These are phyloP conservation scores for Anguilla pacifica DNA, from an alignment of 2,797 vertebrate genomes.

Conservation along the genomic window DNA sequence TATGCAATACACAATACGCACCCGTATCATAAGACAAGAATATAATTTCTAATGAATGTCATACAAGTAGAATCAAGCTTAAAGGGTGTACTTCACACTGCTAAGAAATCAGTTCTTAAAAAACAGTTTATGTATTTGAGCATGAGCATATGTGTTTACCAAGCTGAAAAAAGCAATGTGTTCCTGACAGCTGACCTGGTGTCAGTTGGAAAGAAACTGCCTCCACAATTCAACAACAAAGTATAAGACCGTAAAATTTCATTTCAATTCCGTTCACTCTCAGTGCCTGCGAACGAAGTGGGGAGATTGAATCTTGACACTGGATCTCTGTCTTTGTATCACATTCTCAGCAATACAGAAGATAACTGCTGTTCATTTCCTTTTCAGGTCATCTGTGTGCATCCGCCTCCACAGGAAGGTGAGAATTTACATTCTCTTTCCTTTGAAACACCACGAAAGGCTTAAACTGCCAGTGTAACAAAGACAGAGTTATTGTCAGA, in stretches of 20 bases:
- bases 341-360: background rate
- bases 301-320: slow-evolving; percentile 14
- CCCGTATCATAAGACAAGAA: background rate
- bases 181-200: slow-evolving; percentile 45
- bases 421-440: slow-evolving; percentile 38
- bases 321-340: slow-evolving; percentile 18
- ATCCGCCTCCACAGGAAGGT: slow-evolving; percentile 28
- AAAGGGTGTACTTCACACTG: slow-evolving; percentile 44
- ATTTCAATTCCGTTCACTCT: slow-evolving; percentile 9
- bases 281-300: slow-evolving; percentile 2
- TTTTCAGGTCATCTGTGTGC: slow-evolving; percentile 44
- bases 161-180: slow-evolving; percentile 55
- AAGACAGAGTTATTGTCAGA: slow-evolving; percentile 17
- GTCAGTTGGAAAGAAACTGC: slow-evolving; percentile 31
- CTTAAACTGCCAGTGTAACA: slow-evolving; percentile 23
- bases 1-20: background rate
- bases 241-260: slow-evolving; percentile 22
- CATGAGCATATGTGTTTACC: slow-evolving; percentile 56
- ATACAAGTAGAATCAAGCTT: background rate
- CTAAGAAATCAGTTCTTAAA: slow-evolving; percentile 56
- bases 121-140: slow-evolving; percentile 58
- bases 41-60: background rate
- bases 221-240: slow-evolving; percentile 6
- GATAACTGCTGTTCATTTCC: slow-evolving; percentile 21
- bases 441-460: background rate